A percentile compares a stretch with the other conserved stretches of the same genome.
These are phyloP conservation scores for Papilio xuthus DNA, from an alignment of 1,140 invertebrate species.

Conservation along the genomic window DNA sequence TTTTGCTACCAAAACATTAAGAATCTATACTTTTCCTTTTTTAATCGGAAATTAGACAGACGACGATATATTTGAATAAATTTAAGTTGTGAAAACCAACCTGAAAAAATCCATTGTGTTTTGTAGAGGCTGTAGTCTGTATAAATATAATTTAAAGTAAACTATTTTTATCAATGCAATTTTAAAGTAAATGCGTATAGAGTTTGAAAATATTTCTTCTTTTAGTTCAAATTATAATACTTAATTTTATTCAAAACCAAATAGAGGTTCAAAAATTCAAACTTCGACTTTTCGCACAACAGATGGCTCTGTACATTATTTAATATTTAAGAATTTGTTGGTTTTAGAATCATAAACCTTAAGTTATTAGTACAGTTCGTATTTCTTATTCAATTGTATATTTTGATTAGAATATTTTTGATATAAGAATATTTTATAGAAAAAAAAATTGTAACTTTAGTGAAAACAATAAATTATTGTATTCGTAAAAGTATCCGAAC, in stretches of 20 bases:
- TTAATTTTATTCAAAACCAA: not conserved
- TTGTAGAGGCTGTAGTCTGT: no score
- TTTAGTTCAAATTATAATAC: no score
- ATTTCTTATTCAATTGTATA: not conserved
- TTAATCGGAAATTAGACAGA: no score
- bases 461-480: not conserved
- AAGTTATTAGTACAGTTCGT: not conserved
- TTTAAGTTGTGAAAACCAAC: no score
- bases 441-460: not conserved
- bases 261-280: not conserved
- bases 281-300: not conserved
- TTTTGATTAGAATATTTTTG: not conserved
- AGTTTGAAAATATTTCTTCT: no score
- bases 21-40: not conserved
- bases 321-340: not conserved
- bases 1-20: no score
- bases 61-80: no score
- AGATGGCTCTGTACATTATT: not conserved
- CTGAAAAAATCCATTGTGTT: no score
- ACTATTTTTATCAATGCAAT: no score
- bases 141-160: no score
- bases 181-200: no score
- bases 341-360: not conserved
- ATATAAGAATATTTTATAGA: not conserved
- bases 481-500: constrained; percentile 37